These are phyloP conservation scores for Macroramphosus scolopax DNA, from an alignment of 2,797 vertebrate genomes.

Conservation along the genomic window DNA sequence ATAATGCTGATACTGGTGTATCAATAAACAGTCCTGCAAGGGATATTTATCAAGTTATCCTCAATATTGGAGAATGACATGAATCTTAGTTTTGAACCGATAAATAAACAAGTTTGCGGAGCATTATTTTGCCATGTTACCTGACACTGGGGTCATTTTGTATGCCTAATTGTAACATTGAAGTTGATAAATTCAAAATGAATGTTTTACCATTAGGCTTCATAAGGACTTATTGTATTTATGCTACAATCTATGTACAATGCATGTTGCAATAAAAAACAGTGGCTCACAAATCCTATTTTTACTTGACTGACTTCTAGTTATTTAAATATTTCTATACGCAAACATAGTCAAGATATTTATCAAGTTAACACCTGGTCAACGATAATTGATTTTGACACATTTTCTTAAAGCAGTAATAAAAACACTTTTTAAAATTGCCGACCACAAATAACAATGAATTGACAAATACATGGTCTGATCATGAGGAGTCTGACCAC, in stretches of 20 bases:
- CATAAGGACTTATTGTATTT: slow-evolving; percentile 10
- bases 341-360: too few relatives aligned
- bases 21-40: background rate
- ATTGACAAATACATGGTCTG: too few relatives aligned
- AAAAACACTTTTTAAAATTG: too few relatives aligned
- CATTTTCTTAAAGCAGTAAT: too few relatives aligned
- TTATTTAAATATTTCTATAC: background rate
- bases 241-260: background rate
- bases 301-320: background rate
- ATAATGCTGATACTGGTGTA: slow-evolving; percentile 4
- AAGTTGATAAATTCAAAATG: slow-evolving; percentile 6
- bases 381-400: too few relatives aligned
- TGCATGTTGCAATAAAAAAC: slow-evolving; percentile 25
- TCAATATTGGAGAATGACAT: too few relatives aligned
- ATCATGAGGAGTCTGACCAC: too few relatives aligned
- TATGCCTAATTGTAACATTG: slow-evolving; percentile 7
- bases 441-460: too few relatives aligned
- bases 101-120: background rate
- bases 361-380: too few relatives aligned
- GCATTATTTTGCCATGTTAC: slow-evolving; percentile 5
- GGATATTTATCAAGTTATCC: too few relatives aligned
- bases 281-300: background rate
- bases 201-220: too few relatives aligned
- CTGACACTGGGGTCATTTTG: slow-evolving; percentile 1
- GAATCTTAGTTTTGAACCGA: slow-evolving; percentile 4